Conservation (phyloP, 1,140 invertebrate genomes). For the Nasonia longicornis region DNA sequence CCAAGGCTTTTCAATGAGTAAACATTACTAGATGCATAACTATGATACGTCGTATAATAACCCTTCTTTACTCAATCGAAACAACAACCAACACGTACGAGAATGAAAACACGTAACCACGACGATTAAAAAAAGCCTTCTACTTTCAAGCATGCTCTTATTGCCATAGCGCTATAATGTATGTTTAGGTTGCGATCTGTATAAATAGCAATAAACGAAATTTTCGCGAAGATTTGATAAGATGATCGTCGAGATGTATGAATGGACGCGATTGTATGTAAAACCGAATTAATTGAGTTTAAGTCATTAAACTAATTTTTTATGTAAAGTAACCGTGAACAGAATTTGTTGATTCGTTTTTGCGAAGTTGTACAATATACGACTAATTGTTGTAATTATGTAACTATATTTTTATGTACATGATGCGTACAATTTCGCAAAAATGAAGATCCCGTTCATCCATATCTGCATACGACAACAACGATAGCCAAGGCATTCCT, state of each 20-base stretch:
- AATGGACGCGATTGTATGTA: background rate
- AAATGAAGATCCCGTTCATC: background rate
- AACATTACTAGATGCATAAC: conserved; percentile 11
- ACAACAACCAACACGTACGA: conserved; percentile 36
- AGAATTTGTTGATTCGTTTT: background rate
- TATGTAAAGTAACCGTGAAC: background rate
- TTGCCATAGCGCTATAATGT: conserved; percentile 61
- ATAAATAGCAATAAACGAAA: conserved; percentile 20
- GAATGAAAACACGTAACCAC: conserved; percentile 41
- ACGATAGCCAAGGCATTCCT: conserved; percentile 4
- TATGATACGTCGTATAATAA: background rate
- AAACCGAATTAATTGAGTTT: conserved; percentile 10
- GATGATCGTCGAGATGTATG: conserved; percentile 13
- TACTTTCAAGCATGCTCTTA: conserved; percentile 44
- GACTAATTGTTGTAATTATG: too few relatives aligned
- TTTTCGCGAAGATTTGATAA: conserved; percentile 19
- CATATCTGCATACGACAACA: background rate
- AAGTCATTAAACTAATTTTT: background rate
- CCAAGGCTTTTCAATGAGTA: background rate
- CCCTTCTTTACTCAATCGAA: conserved; percentile 9
- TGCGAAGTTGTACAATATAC: background rate
- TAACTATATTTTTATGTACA: background rate
- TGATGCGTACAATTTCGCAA: background rate
- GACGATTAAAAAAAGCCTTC: conserved; percentile 44
- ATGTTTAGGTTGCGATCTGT: conserved; percentile 30